These are phyloP conservation scores for Stegana nigrithorax DNA, from an alignment of 2,888 invertebrate genomes.

Conservation along the genomic window DNA sequence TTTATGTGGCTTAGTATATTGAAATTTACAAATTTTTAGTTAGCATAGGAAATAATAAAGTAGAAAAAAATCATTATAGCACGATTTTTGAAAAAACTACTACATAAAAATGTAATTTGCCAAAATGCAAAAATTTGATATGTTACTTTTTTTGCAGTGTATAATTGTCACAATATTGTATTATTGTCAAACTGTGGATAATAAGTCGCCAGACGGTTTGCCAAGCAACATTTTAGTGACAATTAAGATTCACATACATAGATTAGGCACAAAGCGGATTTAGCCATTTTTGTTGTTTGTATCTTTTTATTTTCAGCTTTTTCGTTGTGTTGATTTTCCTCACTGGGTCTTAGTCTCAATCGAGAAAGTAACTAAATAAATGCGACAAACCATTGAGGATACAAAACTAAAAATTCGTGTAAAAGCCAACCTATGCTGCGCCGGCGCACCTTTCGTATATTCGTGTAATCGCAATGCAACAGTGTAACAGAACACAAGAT, in stretches of 20 bases:
- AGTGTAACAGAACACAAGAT: too few relatives aligned
- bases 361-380: slow-evolving; percentile 31
- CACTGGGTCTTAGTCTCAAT: too few relatives aligned
- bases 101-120: too few relatives aligned
- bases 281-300: too few relatives aligned
- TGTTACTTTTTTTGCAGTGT: slow-evolving; percentile 2
- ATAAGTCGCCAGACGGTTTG: slow-evolving; percentile 6
- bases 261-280: slow-evolving; percentile 35
- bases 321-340: not conserved
- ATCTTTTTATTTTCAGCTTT: not conserved
- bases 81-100: too few relatives aligned
- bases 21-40: too few relatives aligned
- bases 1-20: too few relatives aligned
- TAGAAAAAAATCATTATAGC: too few relatives aligned
- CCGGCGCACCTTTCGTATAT: slow-evolving; percentile 58
- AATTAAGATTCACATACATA: slow-evolving; percentile 60
- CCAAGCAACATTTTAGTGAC: slow-evolving; percentile 33
- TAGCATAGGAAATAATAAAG: too few relatives aligned
- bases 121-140: not conserved
- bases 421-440: slow-evolving; percentile 46
- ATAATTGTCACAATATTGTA: slow-evolving; percentile 6
- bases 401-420: slow-evolving; percentile 47
- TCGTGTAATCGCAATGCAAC: too few relatives aligned
- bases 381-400: slow-evolving; percentile 35
- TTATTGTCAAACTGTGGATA: slow-evolving; percentile 7